Base-by-base conservation (phyloP, 2,113 vertebrate genomes). In the Monarcha castaneiventris region DNA sequence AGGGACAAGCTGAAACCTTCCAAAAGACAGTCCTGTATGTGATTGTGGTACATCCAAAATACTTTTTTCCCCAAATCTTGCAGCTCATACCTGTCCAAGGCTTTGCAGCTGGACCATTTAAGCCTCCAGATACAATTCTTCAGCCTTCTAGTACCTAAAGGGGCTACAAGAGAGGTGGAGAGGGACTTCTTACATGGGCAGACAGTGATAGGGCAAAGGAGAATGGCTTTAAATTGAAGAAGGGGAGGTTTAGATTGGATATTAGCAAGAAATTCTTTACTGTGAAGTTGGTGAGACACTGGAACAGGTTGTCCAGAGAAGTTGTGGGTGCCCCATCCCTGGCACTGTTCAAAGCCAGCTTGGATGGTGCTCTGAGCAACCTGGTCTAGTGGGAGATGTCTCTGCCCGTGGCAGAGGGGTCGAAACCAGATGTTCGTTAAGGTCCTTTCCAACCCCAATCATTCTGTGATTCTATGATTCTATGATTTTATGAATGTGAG, bases 1-100 rank as follows among this genome's bases (percentile, higher is more conserved):
- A 71, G 33, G 5, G 18, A 81, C 33, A 84, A 87, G 21, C 4
- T 4, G 2, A 77, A 67, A 54, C 6, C 43, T 89, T 71, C 29
- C 43, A 59, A 73, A 90, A 35, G 17, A 35, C 11, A 79, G 37
- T 30, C 20, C 15, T 86, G 5, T 51, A 2, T 30, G 11, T 54
- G 59, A 67, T 9, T 54, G 30, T 6, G 69, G 17, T 19, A 29
- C 9, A 48, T 19, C 13, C 16, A 75, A 59, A 69, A 67, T 12
- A 26, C 11, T 15, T 62, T 11, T 68, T 71, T 2, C 3, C 10
- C 19, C 3, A 3, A 39, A 0, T 35, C 30, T 78, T 91, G 21
- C 21, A 35, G 26, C 16, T 91, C 46, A 30, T 9, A 7, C 13
- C 18, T 55, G 39, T 51, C 33, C 33, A 52, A 61, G 25, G 8